phyloP scores from a whole-genome alignment of 2,797 vertebrate genomes.

The Ctenosaura bakeri region DNA sequence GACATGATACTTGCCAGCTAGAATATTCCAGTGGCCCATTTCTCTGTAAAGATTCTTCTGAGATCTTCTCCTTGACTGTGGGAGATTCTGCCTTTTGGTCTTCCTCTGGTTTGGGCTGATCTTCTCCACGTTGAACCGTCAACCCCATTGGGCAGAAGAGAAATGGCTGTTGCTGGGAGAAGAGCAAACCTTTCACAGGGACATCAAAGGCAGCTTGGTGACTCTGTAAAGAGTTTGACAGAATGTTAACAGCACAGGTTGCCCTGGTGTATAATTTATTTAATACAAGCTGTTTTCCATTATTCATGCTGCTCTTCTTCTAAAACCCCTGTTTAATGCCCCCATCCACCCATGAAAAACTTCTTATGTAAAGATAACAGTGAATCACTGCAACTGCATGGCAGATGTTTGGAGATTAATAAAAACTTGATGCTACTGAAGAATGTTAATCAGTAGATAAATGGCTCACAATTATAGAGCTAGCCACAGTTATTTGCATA shows the following conservation, averaged over 20 bases:
- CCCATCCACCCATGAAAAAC: background rate
- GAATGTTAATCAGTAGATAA: constrained; percentile 45
- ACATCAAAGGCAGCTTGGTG: constrained; percentile 63
- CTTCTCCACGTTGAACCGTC: constrained; percentile 78
- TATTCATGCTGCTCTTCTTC: constrained; percentile 70
- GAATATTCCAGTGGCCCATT: constrained; percentile 74
- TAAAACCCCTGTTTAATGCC: background rate
- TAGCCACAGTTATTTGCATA: constrained; percentile 56
- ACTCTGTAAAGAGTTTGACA: constrained; percentile 74
- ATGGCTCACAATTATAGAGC: constrained; percentile 22
- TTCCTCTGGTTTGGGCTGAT: constrained; percentile 75
- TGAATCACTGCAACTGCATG: constrained; percentile 67
- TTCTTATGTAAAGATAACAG: constrained; percentile 18
- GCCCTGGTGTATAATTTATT: constrained; percentile 59
- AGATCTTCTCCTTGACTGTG: constrained; percentile 66
- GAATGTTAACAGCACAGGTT: constrained; percentile 64
- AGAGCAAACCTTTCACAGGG: constrained; percentile 74
- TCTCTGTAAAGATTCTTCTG: constrained; percentile 54
- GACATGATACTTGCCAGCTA: constrained; percentile 80
- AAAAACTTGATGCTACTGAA: constrained; percentile 56
- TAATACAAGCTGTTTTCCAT: constrained; percentile 62
- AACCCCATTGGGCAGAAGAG: constrained; percentile 78
- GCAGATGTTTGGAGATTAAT: constrained; percentile 73
- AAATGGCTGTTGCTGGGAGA: constrained; percentile 46
- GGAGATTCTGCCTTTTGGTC: constrained; percentile 69